Conservation (phyloP, 2,888 invertebrate genomes). For the Cerastoderma edule region DNA sequence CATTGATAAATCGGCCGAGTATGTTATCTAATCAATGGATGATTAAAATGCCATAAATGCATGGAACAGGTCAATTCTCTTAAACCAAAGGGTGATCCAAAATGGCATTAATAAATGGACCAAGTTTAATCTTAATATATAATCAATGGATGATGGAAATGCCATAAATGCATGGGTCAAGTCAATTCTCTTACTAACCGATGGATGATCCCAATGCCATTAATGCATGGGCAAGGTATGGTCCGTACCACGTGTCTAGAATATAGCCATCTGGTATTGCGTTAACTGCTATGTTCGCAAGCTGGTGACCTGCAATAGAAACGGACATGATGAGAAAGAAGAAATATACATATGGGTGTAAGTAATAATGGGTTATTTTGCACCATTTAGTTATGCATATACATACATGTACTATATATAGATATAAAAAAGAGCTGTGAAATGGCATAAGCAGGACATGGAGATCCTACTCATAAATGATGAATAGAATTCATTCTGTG, state of each 20-base stretch:
- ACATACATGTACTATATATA: not conserved
- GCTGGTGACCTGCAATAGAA: conserved; percentile 69
- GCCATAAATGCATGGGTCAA: conserved; percentile 46
- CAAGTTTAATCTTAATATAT: not conserved
- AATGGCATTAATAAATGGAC: not conserved
- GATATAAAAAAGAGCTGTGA: no score
- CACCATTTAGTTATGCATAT: no score
- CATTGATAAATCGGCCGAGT: no score
- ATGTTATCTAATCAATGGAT: no score
- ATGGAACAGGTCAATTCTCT: not conserved
- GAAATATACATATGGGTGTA: not conserved
- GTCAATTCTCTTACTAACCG: conserved; percentile 70
- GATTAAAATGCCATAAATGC: not conserved
- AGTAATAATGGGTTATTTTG: not conserved
- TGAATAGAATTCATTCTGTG: no score
- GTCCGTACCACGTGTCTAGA: conserved; percentile 41
- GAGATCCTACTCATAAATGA: no score
- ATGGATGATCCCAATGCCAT: conserved; percentile 61
- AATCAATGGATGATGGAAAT: conserved; percentile 51
- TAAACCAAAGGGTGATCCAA: not conserved
- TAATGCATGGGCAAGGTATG: conserved; percentile 39
- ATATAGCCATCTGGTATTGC: conserved; percentile 56
- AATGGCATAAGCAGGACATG: no score
- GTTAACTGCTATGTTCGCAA: conserved; percentile 65
- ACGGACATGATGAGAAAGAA: no score